These are phyloP conservation scores for Synergus japonicus DNA, from an alignment of 2,888 invertebrate species.

Conservation along the genomic window DNA sequence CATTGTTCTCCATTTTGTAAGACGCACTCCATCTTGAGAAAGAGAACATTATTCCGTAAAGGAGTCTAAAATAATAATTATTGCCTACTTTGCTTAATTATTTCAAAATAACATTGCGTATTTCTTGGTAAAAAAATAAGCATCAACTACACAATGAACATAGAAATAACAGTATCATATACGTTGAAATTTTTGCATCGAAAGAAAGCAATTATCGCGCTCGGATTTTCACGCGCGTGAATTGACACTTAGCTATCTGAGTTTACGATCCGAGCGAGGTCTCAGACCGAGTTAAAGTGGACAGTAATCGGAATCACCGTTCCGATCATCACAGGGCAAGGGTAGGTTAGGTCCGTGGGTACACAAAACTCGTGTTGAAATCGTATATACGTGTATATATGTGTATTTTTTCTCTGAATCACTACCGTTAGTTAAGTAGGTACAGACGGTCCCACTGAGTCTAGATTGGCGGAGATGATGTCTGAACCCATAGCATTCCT, in stretches of 20 bases:
- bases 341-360: background rate
- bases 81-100: background rate
- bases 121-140: too few relatives aligned
- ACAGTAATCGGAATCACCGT: conserved; percentile 9
- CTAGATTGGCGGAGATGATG: background rate
- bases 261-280: conserved; percentile 9
- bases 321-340: background rate
- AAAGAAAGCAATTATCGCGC: background rate
- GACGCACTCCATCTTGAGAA: background rate
- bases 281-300: background rate
- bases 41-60: background rate
- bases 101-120: too few relatives aligned
- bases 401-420: background rate
- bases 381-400: too few relatives aligned
- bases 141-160: too few relatives aligned
- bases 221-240: background rate
- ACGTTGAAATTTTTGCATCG: too few relatives aligned
- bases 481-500: conserved; percentile 1
- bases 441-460: background rate
- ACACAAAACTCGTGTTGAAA: conserved; percentile 8
- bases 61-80: background rate
- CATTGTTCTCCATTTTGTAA: background rate
- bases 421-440: conserved; percentile 1
- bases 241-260: background rate
- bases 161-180: too few relatives aligned